These are phyloP conservation scores for Argyresthia albistria DNA, from an alignment of 2,888 invertebrate genomes.

Conservation along the genomic window DNA sequence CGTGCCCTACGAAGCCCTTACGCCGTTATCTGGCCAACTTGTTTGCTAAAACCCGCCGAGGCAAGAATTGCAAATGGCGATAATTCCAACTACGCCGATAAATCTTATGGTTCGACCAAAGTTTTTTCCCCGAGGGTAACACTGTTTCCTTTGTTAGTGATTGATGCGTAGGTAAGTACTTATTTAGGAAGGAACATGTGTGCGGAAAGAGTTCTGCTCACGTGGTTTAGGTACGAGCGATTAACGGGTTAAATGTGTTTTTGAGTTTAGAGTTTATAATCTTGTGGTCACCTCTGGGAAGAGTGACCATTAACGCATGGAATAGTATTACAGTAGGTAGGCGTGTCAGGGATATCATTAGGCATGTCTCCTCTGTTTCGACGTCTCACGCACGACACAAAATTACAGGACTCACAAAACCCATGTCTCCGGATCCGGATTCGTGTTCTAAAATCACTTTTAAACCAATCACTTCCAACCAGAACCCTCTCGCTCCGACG, in stretches of 20 bases:
- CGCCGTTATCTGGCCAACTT: slow-evolving; percentile 53
- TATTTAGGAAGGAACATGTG: slow-evolving; percentile 44
- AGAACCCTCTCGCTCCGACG: too few relatives aligned
- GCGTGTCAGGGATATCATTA: too few relatives aligned
- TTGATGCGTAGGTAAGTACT: slow-evolving; percentile 39
- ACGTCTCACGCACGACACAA: too few relatives aligned
- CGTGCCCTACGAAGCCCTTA: slow-evolving; percentile 10
- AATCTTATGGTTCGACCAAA: slow-evolving; percentile 48
- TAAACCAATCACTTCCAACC: too few relatives aligned
- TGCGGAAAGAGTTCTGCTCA: slow-evolving; percentile 25
- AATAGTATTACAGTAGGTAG: too few relatives aligned
- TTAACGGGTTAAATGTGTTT: slow-evolving; percentile 7
- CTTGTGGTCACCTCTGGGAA: too few relatives aligned
- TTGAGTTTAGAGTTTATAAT: neutral
- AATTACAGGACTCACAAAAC: too few relatives aligned
- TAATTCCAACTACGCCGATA: slow-evolving; percentile 69
- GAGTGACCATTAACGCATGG: too few relatives aligned
- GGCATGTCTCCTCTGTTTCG: too few relatives aligned
- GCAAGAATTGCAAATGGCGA: slow-evolving; percentile 70
- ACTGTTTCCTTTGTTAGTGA: slow-evolving; percentile 49
- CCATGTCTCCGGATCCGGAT: too few relatives aligned
- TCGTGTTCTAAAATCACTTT: too few relatives aligned
- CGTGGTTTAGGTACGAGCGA: neutral
- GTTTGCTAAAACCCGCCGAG: slow-evolving; percentile 45
- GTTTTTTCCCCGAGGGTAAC: slow-evolving; percentile 60